Evolutionary conservation across 2,797 vertebrate species (phyloP).

Genomic region (Micromesistius poutassou): DNA sequence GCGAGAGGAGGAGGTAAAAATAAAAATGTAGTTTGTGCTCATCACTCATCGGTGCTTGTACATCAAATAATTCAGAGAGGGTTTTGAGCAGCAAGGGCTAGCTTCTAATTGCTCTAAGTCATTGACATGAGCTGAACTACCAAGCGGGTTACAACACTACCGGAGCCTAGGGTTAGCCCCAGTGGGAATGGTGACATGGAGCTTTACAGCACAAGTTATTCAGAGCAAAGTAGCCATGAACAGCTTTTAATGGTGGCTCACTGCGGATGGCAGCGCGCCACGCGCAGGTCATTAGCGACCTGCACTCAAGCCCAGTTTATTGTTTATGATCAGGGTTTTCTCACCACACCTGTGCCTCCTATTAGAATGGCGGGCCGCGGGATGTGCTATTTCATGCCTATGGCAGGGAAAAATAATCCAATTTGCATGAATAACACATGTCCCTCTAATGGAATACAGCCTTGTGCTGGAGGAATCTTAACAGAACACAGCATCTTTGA

Average conservation of each 20-base stretch:
- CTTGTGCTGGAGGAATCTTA: constrained; percentile 10
- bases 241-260: constrained; percentile 16
- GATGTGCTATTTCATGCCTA: constrained; percentile 17
- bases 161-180: neutral
- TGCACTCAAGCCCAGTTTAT: constrained; percentile 10
- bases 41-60: neutral
- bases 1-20: neutral
- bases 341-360: constrained; percentile 18
- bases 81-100: neutral
- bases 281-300: constrained; percentile 28
- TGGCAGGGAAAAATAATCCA: constrained; percentile 4
- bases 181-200: constrained; percentile 13
- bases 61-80: neutral
- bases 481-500: constrained; percentile 10
- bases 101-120: neutral
- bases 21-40: neutral
- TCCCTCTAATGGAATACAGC: constrained; percentile 14
- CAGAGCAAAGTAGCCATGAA: constrained; percentile 27
- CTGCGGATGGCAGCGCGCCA: constrained; percentile 19
- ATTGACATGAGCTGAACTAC: neutral
- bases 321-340: constrained; percentile 22
- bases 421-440: constrained; percentile 26
- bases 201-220: constrained; percentile 26
- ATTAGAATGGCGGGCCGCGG: constrained; percentile 15
- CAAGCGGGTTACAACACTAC: neutral